Evolutionary conservation across 1,140 invertebrate species (phyloP), one percentile per base, ranked within the genome.

Genomic region (Ips nitidus): DNA sequence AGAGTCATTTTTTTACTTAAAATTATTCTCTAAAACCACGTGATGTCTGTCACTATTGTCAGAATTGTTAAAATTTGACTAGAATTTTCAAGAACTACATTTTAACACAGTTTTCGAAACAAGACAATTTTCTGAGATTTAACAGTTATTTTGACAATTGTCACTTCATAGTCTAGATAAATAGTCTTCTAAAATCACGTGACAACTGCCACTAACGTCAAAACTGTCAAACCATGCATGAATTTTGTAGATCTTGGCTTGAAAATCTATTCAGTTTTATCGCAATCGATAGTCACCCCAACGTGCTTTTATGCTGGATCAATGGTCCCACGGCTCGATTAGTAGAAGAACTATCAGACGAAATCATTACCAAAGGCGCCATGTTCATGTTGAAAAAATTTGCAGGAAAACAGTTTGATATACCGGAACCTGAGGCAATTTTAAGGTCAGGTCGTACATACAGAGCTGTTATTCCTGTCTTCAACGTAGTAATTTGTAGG

Each of bases 251-350:
- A 60, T 70, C 69, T 41, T 59, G 80, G 81, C 42, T 84, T 36
- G 76, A 79, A 65, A 81, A 82, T 65, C 78, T 88, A 6, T 82
- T 84, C 70, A 83, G 83, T 41, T 88, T 89, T 78, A 85, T 85
- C 74, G 75, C 78, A 40, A 79, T 86, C 39, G 77, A 83, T 52
- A 81, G 81, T 57, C 79, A 83, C 63, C 80, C 83, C 43, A 83
- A 83, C 71, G 76, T 86, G 41, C 73, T 90, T 22, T 75, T 86
- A 78, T 86, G 81, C n/a, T 89, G 86, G 86, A 70, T 87, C n/a
- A 83, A 83, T 66, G 87, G 87, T n/a, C 76, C 79, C 56, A 81
- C 83, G 66, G 84, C 85, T 39, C 61, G 80, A 65, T 77, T 81
- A 69, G 81, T 87, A 75, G 87, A 88, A 77, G 74, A 75, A 41